Evolutionary conservation across 2,797 vertebrate species (phyloP).

Genomic region (Periparus ater): DNA sequence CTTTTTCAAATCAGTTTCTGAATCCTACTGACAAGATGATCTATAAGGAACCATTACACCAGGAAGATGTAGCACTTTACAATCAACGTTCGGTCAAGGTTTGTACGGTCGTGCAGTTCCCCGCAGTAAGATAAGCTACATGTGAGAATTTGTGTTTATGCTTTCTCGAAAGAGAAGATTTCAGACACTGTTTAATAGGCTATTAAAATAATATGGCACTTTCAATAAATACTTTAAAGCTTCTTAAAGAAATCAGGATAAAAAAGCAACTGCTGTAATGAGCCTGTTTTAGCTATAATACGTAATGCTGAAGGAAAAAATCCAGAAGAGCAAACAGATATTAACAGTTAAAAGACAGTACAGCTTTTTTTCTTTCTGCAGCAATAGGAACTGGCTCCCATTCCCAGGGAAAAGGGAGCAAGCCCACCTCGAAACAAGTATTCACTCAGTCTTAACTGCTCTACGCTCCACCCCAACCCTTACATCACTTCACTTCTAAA

Average conservation of each 20-base stretch:
- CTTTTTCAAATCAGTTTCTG: constrained; percentile 10
- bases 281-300: constrained; percentile 71
- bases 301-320: constrained; percentile 64
- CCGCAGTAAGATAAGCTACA: constrained; percentile 18
- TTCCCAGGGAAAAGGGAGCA: neutral
- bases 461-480: constrained; percentile 50
- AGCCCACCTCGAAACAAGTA: neutral
- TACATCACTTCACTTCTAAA: constrained; percentile 58
- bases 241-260: constrained; percentile 76
- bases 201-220: constrained; percentile 81
- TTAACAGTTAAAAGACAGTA: constrained; percentile 71
- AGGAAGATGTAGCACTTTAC: constrained; percentile 47
- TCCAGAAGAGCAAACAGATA: constrained; percentile 62
- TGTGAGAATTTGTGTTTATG: constrained; percentile 18
- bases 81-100: constrained; percentile 11
- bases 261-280: constrained; percentile 84
- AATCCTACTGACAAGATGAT: constrained; percentile 60
- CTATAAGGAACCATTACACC: constrained; percentile 63
- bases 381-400: constrained; percentile 14
- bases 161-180: constrained; percentile 48
- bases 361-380: constrained; percentile 70
- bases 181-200: constrained; percentile 64
- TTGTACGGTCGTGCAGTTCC: constrained; percentile 1
- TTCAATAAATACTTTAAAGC: constrained; percentile 83
- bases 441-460: constrained; percentile 41